Conservation (phyloP, 2,113 vertebrate genomes). For the Neolamprologus toae region DNA sequence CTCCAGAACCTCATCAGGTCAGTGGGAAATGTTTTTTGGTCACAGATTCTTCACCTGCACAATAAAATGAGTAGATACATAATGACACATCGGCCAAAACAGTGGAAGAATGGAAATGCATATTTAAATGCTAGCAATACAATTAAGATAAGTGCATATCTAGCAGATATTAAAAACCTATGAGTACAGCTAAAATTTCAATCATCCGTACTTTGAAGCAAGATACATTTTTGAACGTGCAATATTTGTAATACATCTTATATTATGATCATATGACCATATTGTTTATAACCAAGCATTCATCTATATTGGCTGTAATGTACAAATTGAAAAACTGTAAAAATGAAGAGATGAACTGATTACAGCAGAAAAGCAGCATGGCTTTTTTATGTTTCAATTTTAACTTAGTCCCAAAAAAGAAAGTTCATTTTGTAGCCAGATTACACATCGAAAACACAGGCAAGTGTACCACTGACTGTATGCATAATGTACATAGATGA, state of each 20-base stretch:
- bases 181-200: neutral
- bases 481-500: neutral
- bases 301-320: neutral
- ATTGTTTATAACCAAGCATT: neutral
- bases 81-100: neutral
- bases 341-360: neutral
- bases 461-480: neutral
- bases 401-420: neutral
- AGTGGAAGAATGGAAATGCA: neutral
- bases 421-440: neutral
- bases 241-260: neutral
- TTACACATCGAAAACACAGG: neutral
- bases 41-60: neutral
- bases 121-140: neutral
- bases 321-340: neutral
- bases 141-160: neutral
- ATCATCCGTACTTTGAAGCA: neutral
- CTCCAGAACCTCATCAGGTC: conserved; percentile 83
- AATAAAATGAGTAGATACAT: neutral
- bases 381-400: neutral
- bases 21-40: conserved; percentile 1
- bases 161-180: neutral
- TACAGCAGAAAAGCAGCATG: neutral
- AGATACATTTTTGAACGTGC: neutral
- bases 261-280: neutral